Conservation (phyloP, 2,888 invertebrate genomes). For the Pollenia amentaria region DNA sequence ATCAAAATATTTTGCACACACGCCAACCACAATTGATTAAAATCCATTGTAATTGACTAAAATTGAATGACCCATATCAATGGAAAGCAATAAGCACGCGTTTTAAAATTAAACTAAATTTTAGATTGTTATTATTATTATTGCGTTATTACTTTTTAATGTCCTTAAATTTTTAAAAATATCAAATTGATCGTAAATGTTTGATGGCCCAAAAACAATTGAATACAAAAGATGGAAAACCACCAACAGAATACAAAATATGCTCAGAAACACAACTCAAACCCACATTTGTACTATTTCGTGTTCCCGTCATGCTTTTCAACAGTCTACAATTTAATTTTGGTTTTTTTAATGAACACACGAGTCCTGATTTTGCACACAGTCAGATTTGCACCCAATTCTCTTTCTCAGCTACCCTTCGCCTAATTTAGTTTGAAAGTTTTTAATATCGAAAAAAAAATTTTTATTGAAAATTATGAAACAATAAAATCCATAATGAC, state of each 20-base stretch:
- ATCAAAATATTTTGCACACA: slow-evolving; percentile 29
- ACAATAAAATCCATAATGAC: slow-evolving; percentile 70
- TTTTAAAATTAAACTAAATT: slow-evolving; percentile 28
- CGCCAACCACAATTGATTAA: slow-evolving; percentile 50
- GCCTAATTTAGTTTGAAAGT: slow-evolving; percentile 16
- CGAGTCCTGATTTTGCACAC: slow-evolving; percentile 47
- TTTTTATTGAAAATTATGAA: slow-evolving; percentile 66
- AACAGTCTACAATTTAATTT: neutral
- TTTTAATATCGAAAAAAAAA: slow-evolving; percentile 20
- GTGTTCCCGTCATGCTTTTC: slow-evolving; percentile 39
- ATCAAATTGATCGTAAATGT: slow-evolving; percentile 34
- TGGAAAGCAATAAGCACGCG: slow-evolving; percentile 45
- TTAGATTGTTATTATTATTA: slow-evolving; percentile 34
- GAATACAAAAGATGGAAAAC: slow-evolving; percentile 3
- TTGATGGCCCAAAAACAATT: slow-evolving; percentile 17
- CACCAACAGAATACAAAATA: slow-evolving; percentile 27
- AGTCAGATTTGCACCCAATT: slow-evolving; percentile 30
- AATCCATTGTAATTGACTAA: slow-evolving; percentile 42
- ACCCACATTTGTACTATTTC: slow-evolving; percentile 48
- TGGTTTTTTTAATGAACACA: neutral
- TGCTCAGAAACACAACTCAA: slow-evolving; percentile 33
- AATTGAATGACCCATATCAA: slow-evolving; percentile 53
- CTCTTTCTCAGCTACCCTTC: slow-evolving; percentile 18
- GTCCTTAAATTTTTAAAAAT: slow-evolving; percentile 59
- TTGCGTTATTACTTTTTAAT: slow-evolving; percentile 61